A percentile compares a stretch with the other conserved stretches of the same genome.
These are phyloP conservation scores for Erynnis tages DNA, from an alignment of 2,888 invertebrate genomes.

Conservation along the genomic window DNA sequence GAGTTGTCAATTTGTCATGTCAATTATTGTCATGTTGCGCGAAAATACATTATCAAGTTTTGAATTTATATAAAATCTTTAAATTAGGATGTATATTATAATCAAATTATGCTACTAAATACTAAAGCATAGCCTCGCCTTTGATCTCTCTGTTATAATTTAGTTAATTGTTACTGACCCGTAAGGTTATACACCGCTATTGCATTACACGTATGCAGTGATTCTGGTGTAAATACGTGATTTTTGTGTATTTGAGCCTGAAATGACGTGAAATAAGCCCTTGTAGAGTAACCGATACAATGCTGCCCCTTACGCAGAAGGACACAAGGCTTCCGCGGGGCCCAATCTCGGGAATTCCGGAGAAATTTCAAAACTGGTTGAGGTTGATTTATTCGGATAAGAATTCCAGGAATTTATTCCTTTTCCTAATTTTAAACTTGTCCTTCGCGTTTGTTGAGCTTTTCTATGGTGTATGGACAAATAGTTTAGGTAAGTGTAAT, in stretches of 20 bases:
- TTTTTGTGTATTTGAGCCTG: slow-evolving; percentile 56
- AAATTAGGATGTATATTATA: slow-evolving; percentile 36
- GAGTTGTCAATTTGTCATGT: slow-evolving; percentile 15
- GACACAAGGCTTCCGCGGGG: slow-evolving; percentile 82
- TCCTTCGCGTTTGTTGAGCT: slow-evolving; percentile 98
- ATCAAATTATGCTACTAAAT: slow-evolving; percentile 37
- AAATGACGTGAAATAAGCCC: slow-evolving; percentile 62
- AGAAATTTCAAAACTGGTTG: slow-evolving; percentile 88
- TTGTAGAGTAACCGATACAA: slow-evolving; percentile 57
- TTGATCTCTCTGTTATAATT: slow-evolving; percentile 29
- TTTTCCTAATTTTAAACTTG: slow-evolving; percentile 95
- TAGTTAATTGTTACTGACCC: not conserved
- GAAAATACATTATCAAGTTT: slow-evolving; percentile 34
- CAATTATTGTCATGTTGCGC: slow-evolving; percentile 29
- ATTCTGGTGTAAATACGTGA: slow-evolving; percentile 52
- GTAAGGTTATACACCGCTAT: slow-evolving; percentile 67
- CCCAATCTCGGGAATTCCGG: slow-evolving; percentile 84
- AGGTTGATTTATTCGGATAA: slow-evolving; percentile 95
- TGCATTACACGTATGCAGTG: slow-evolving; percentile 78
- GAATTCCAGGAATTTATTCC: slow-evolving; percentile 95
- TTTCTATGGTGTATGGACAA: slow-evolving; percentile 94
- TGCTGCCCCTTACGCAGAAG: slow-evolving; percentile 90
- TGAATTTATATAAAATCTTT: slow-evolving; percentile 31
- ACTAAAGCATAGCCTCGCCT: slow-evolving; percentile 29
- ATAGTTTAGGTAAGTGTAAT: slow-evolving; percentile 85